These are phyloP conservation scores for Perca flavescens DNA, from an alignment of 2,113 vertebrate genomes.

Conservation along the genomic window DNA sequence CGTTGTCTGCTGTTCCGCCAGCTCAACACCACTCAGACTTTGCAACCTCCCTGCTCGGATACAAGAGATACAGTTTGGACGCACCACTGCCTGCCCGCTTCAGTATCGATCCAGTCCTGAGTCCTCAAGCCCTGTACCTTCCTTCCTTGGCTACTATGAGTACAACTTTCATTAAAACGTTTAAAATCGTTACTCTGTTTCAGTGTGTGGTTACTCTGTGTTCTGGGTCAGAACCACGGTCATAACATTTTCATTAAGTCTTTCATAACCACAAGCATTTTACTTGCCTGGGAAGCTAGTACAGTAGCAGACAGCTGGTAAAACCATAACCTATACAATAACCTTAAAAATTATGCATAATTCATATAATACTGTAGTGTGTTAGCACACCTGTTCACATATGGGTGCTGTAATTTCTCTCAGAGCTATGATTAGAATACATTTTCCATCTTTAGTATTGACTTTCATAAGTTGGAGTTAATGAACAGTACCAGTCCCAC, in stretches of 20 bases:
- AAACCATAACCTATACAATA: conserved; percentile 31
- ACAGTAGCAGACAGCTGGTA: conserved; percentile 34
- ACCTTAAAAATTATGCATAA: conserved; percentile 53
- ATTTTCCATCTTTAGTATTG: conserved; percentile 7
- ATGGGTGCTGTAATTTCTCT: conserved; percentile 17
- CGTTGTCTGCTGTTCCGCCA: no score
- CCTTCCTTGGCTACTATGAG: no score
- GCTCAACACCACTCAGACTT: no score
- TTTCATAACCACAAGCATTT: conserved; percentile 28
- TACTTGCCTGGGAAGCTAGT: conserved; percentile 28
- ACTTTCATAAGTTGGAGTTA: conserved; percentile 16
- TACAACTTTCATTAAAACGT: no score
- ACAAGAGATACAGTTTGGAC: no score
- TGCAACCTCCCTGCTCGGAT: no score
- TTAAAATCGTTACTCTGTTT: no score
- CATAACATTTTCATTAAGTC: conserved; percentile 23
- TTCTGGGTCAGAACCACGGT: no score
- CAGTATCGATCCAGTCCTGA: no score
- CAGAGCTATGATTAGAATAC: conserved; percentile 13
- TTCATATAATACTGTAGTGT: not conserved
- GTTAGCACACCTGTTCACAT: conserved; percentile 26
- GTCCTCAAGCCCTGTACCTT: no score
- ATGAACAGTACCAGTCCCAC: not conserved
- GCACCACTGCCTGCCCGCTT: no score
- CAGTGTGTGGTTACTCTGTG: no score